A percentile compares a stretch with the other conserved stretches of the same genome.
These are phyloP conservation scores for Hippocampus zosterae DNA, from an alignment of 2,113 vertebrate species.

Conservation along the genomic window DNA sequence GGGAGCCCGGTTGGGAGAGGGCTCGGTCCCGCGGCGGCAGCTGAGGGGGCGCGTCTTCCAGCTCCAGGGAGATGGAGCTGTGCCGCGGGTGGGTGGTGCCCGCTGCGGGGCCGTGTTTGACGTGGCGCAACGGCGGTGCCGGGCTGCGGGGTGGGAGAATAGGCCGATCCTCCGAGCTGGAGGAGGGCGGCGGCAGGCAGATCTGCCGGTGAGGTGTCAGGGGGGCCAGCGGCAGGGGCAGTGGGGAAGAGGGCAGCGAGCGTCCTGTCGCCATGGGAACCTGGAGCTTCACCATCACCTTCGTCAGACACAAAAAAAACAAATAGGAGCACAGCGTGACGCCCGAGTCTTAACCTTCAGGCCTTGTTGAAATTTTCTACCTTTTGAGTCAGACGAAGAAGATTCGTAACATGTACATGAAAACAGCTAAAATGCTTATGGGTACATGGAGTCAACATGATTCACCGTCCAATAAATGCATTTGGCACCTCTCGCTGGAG, in stretches of 20 bases:
- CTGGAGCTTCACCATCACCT: slow-evolving; percentile 89
- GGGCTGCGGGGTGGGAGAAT: slow-evolving; percentile 86
- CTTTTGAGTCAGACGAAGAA: too few relatives aligned
- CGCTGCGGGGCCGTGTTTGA: slow-evolving; percentile 63
- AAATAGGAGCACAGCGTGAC: not conserved
- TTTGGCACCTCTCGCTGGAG: slow-evolving; percentile 82
- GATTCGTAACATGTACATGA: too few relatives aligned
- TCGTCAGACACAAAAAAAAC: not conserved
- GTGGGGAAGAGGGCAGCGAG: slow-evolving; percentile 68
- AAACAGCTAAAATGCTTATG: too few relatives aligned
- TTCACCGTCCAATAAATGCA: not conserved
- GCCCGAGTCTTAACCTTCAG: not conserved
- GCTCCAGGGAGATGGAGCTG: slow-evolving; percentile 69
- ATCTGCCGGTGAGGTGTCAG: slow-evolving; percentile 67
- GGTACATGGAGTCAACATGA: too few relatives aligned
- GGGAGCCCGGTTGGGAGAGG: slow-evolving; percentile 84
- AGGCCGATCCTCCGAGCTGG: slow-evolving; percentile 77
- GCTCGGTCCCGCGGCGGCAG: slow-evolving; percentile 88
- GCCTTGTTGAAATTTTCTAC: too few relatives aligned
- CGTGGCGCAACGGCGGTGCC: slow-evolving; percentile 80
- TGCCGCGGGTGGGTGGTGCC: slow-evolving; percentile 46
- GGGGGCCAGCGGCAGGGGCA: slow-evolving; percentile 53
- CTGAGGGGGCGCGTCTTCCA: slow-evolving; percentile 78
- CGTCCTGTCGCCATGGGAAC: slow-evolving; percentile 68
- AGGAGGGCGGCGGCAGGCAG: slow-evolving; percentile 65